Conservation (phyloP, 2,797 vertebrate genomes). For the Chrysocyon brachyurus region DNA sequence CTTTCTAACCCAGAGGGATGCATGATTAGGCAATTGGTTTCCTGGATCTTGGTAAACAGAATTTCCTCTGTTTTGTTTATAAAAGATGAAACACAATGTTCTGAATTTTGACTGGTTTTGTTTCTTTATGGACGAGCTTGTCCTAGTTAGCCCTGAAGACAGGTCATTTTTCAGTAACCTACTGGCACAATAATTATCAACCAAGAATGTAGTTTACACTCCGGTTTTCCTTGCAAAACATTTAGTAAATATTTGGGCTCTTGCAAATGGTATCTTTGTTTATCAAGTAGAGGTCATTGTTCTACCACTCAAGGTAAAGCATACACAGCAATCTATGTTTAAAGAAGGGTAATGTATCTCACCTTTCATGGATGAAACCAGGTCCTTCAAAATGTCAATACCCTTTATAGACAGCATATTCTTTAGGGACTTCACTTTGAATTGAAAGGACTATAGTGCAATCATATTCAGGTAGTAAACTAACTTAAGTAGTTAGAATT, state of each 20-base stretch:
- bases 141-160: constrained; percentile 47
- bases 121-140: constrained; percentile 47
- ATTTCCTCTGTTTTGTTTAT: constrained; percentile 56
- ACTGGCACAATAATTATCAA: not conserved
- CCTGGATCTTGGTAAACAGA: constrained; percentile 40
- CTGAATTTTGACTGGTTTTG: not conserved
- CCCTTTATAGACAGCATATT: constrained; percentile 51
- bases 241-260: constrained; percentile 89
- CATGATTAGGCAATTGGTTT: constrained; percentile 42
- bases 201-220: constrained; percentile 70
- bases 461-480: not conserved
- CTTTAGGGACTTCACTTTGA: not conserved
- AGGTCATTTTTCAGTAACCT: constrained; percentile 35
- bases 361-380: constrained; percentile 72
- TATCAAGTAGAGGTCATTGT: constrained; percentile 87
- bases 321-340: constrained; percentile 84
- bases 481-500: constrained; percentile 56
- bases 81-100: constrained; percentile 62
- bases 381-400: constrained; percentile 63
- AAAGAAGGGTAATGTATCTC: constrained; percentile 68
- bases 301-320: constrained; percentile 87
- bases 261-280: constrained; percentile 85
- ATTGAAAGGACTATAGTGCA: not conserved
- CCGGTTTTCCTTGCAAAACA: constrained; percentile 87
- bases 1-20: not conserved